Conservation (phyloP, 2,113 vertebrate genomes). For the Sakesphorus luctuosus region DNA sequence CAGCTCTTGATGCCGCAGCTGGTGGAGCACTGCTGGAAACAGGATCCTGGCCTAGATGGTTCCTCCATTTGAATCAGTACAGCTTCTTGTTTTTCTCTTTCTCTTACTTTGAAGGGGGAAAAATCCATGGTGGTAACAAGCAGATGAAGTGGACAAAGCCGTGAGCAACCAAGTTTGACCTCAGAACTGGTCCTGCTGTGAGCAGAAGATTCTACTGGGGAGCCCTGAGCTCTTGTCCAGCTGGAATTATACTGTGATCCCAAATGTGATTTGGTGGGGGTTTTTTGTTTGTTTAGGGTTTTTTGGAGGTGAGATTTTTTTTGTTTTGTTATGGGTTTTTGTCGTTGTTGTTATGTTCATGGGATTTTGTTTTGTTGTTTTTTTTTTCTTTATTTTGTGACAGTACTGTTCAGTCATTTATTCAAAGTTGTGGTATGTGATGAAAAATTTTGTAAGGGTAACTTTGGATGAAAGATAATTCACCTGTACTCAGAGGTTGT, state of each 20-base stretch:
- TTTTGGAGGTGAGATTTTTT: no score
- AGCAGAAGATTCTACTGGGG: neutral
- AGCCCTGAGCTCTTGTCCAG: neutral
- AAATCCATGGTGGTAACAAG: neutral
- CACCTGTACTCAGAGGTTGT: neutral
- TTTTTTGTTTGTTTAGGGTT: neutral
- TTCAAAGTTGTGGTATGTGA: neutral
- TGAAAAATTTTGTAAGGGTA: neutral
- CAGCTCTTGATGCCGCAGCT: neutral
- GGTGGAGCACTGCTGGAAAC: neutral
- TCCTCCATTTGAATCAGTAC: neutral
- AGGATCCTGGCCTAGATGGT: neutral
- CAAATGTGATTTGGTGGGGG: neutral
- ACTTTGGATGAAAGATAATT: neutral
- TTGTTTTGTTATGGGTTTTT: neutral
- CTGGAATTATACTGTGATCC: neutral
- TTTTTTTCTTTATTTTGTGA: neutral
- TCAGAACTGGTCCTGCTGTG: rapidly evolving
- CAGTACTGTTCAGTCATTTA: neutral
- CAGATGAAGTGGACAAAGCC: neutral
- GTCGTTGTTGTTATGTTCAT: neutral
- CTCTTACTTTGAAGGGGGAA: neutral
- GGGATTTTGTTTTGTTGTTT: neutral
- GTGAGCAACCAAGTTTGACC: neutral
- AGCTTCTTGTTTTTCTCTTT: neutral